Evolutionary conservation across 2,113 vertebrate species (phyloP), one percentile per base, ranked within the genome.

Genomic region (Paramisgurnus dabryanus): DNA sequence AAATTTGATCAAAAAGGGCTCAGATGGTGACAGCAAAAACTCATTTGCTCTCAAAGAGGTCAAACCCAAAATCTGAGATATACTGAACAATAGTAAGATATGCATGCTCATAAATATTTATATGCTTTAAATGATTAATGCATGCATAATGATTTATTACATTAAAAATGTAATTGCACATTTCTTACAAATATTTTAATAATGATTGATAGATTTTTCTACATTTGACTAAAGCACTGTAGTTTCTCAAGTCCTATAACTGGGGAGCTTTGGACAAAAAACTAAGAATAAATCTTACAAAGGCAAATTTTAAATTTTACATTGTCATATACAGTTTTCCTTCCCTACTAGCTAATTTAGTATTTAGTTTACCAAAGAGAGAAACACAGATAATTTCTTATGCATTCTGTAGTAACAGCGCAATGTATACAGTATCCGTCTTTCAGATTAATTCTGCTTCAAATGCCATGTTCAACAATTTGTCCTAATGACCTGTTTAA

Each of bases 51-150:
- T 22, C 17, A 61, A 65, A 78, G 13, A 81, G 61, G 57, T 18
- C 27, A 58, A 43, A 61, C 50, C 69, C 58, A 11, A 45, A 84
- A 81, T 64, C 47, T 13, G 17, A 75, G 69, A 60, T 65, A 58
- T 34, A 45, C 27, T 34, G 27, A 2, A 34, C 64, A 55, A 43
- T 4, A 69, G 18, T 40, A 58, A 58, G 39, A 72, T 49, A 73
- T 73, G 71, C 67, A 73, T 73, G 67, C 71, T 68, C 68, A 81
- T 84, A 66, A 82, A 82, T 79, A 82, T 82, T 75, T 58, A 79
- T 81, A 57, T 61, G 79, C 12, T 49, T 67, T 81, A 82, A 84
- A 84, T 67, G 69, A 74, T 43, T 61, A 22, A 22, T 22, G 22
- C 53, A 78, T 84, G 61, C 69, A 81, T 81, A 79, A 84, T 84